phyloP scores from a whole-genome alignment of 2,113 vertebrate genomes.

The Scytalopus superciliaris region DNA sequence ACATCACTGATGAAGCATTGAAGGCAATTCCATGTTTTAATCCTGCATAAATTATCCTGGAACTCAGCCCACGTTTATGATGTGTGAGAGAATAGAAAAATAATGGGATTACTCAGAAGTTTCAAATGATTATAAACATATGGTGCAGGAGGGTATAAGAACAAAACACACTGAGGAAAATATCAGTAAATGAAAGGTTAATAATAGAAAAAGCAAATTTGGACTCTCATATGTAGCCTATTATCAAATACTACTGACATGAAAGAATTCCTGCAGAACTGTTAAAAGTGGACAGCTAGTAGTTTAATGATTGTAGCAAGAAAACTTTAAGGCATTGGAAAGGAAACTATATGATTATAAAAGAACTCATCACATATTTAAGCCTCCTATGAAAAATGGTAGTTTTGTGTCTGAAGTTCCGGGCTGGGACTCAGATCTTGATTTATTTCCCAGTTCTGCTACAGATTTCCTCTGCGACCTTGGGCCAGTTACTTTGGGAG shows the following conservation, averaged over 20 bases:
- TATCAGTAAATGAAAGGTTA: conserved; percentile 49
- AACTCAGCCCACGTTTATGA: conserved; percentile 43
- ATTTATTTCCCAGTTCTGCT: conserved; percentile 63
- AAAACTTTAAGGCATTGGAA: conserved; percentile 25
- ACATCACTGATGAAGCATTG: conserved; percentile 31
- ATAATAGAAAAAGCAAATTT: conserved; percentile 43
- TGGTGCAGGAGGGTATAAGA: conserved; percentile 30
- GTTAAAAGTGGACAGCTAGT: conserved; percentile 49
- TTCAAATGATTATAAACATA: conserved; percentile 71
- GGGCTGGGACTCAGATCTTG: conserved; percentile 40
- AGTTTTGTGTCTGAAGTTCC: conserved; percentile 39
- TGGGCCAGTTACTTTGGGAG: conserved; percentile 23
- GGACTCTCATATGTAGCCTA: conserved; percentile 34
- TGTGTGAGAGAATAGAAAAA: conserved; percentile 58
- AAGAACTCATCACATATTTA: conserved; percentile 59
- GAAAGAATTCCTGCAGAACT: conserved; percentile 58
- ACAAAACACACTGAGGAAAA: conserved; percentile 19
- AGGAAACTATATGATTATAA: conserved; percentile 43
- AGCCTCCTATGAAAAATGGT: conserved; percentile 24
- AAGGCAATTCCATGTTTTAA: conserved; percentile 57
- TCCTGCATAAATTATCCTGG: conserved; percentile 52
- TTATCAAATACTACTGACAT: conserved; percentile 48
- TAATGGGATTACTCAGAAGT: conserved; percentile 49
- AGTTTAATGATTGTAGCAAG: conserved; percentile 25
- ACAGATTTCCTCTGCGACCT: conserved; percentile 50